Base-by-base conservation (phyloP, 2,113 vertebrate species). In the Austrofundulus limnaeus region DNA sequence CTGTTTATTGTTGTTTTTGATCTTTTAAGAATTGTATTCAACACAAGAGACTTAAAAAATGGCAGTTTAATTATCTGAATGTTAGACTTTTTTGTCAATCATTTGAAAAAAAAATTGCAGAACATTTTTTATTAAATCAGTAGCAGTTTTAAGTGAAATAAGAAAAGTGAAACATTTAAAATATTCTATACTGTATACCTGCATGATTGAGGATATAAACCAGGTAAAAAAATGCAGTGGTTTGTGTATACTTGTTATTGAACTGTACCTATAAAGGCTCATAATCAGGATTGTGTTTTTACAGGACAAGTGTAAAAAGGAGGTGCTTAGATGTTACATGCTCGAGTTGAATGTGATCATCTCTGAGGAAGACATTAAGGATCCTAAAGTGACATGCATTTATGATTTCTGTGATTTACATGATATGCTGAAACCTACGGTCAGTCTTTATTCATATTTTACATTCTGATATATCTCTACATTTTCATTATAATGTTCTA, bases 321-420 rank as follows among this genome's bases (percentile, higher is more conserved):
- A 17, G 56, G 62, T 61, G 1, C 70, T 93, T 11, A 46, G 46
- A 11, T 93, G 92, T 85, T 93, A 85, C 80, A 59, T 91, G 24
- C 14, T 58, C 76, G 92, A 93, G 80, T 38, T 92, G 73, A 12
- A 24, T 0, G 85, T 93, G 78, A 47, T 91, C 19, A 13, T 89
- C 0, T 0, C 20, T 1, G 88, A 90, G n/a, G 73, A 87, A 51
- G 16, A 70, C 0, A 25, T 77, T 3, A 0, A 0, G 0, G 0
- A 9, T 13, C 2, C n/a, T 6, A 5, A 17, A 6, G 4, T 0
- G 11, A 0, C 39, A 0, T 84, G 66, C 75, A 53, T 88, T 65
- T 0, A 0, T 12, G 11, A 61, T 6, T 81, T 78, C 17, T 46
- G n/a, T 11, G 2, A 11, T 0, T 2, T 0, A 0, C 64, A 20